A percentile compares a stretch with the other conserved stretches of the same genome.
Conservation (phyloP, 2,113 vertebrate genomes). For the Sylvietta virens region DNA sequence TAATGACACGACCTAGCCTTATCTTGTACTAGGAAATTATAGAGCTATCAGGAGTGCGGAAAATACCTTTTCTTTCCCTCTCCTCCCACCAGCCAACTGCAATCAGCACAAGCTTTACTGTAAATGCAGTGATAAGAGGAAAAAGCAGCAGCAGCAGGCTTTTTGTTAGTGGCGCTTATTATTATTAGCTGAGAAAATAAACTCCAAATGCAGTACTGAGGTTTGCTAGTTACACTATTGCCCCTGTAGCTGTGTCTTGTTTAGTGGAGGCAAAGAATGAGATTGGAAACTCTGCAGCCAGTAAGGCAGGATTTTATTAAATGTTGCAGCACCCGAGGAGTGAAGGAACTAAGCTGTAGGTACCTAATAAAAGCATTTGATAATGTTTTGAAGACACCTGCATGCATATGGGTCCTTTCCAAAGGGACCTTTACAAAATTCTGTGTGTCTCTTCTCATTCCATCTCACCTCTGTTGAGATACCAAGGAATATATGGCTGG, state of each 20-base stretch:
- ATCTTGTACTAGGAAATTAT: background rate
- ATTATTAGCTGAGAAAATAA: background rate
- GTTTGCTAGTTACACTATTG: background rate
- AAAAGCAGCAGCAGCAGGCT: background rate
- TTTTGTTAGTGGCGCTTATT: background rate
- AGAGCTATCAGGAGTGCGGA: background rate
- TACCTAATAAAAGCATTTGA: background rate
- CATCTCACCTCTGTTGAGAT: background rate
- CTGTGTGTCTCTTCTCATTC: background rate
- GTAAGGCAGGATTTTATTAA: background rate
- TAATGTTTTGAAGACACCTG: background rate
- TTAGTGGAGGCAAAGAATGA: background rate
- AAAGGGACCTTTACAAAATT: background rate
- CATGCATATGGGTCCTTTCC: background rate
- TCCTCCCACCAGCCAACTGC: background rate
- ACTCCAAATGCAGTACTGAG: background rate
- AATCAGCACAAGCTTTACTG: background rate
- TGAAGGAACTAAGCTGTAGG: background rate
- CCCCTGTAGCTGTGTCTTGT: background rate
- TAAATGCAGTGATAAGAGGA: background rate
- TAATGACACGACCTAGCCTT: background rate
- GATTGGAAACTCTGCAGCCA: background rate
- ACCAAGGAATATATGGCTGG: background rate
- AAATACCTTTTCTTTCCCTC: slow-evolving; percentile 1
- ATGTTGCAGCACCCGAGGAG: background rate